Evolutionary conservation across 2,797 vertebrate genomes (phyloP).

Genomic region (Typhlichthys eigenmanni): DNA sequence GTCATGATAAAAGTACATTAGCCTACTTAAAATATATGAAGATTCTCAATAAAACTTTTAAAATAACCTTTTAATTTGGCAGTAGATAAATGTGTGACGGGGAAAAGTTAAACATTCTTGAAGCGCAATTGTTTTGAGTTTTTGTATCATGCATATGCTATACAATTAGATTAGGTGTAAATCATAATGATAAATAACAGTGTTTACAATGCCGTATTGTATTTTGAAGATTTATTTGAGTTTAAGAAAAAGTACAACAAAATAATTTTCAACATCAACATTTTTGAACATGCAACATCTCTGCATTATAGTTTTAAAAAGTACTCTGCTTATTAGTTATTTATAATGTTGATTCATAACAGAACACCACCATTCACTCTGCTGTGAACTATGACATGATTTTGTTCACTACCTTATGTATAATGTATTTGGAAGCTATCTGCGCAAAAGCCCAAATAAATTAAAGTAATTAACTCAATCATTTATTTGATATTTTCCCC

Average conservation of each 20-base stretch:
- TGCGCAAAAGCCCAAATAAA: conserved; percentile 68
- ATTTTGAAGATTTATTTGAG: too few relatives aligned
- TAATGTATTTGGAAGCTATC: conserved; percentile 54
- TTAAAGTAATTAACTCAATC: conserved; percentile 76
- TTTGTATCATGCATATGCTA: too few relatives aligned
- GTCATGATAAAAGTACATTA: conserved; percentile 61
- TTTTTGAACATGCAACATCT: too few relatives aligned
- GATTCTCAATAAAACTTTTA: conserved; percentile 14
- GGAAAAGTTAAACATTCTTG: too few relatives aligned
- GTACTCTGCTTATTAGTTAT: conserved; percentile 50
- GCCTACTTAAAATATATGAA: conserved; percentile 51
- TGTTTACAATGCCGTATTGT: too few relatives aligned
- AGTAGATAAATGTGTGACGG: too few relatives aligned
- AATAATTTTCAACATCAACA: too few relatives aligned
- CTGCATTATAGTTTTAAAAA: conserved; percentile 14
- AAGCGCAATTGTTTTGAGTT: too few relatives aligned
- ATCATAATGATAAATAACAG: too few relatives aligned
- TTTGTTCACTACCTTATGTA: conserved; percentile 50
- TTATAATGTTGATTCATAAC: conserved; percentile 60
- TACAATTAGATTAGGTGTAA: too few relatives aligned
- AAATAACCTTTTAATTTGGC: conserved; percentile 64
- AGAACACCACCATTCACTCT: conserved; percentile 43
- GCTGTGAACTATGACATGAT: conserved; percentile 60
- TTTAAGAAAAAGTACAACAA: too few relatives aligned
- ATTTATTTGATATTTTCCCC: conserved; percentile 70